Base-by-base conservation (phyloP, 2,797 vertebrate species). In the Acrocephalus scirpaceus region DNA sequence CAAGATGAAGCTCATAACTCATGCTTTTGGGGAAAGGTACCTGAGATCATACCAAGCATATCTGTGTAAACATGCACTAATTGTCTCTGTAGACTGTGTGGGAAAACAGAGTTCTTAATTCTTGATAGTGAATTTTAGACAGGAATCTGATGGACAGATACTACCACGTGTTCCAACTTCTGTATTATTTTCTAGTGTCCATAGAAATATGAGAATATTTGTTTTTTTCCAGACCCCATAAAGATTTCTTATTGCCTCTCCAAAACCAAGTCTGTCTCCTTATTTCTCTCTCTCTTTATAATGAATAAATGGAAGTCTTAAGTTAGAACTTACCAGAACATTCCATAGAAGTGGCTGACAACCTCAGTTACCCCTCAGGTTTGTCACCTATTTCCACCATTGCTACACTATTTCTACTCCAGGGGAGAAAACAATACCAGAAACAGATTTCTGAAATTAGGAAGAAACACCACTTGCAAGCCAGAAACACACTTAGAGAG, bases 121-220 rank as follows among this genome's bases (percentile, higher is more conserved):
- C 16, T 34, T 64, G 8, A 42, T 8, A 50, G 17, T 26, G 36
- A 47, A 32, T 71, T 81, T 74, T 57, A 54, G 9, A 42, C 10
- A 74, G 61, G 18, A 76, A 57, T 50, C 7, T 53, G 27, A 77
- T 22, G 72, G 56, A 44, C 4, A 73, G 26, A 40, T 25, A 42
- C 5, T 38, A 8, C 11, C 2, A 11, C 13, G 10, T 0, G 0
- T 65, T 90, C 83, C 19, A 20, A 26, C 6, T 30, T 77, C 9
- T 62, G 2, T 25, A 25, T 29, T 50, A 30, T 67, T 86, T 72
- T 74, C 27, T 58, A 4, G 2, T 69, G 7, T 19, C 11, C 25
- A 47, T 4, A 23, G 20, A 40, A 75, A 61, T 78, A 48, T 12
- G 27, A 67, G 9, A 51, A 47, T 61, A 29, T 74, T 60, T 71